A percentile compares a stretch with the other conserved stretches of the same genome.
phyloP scores from a whole-genome alignment of 23 tunicate species.

The Clavelina lepadiformis region DNA sequence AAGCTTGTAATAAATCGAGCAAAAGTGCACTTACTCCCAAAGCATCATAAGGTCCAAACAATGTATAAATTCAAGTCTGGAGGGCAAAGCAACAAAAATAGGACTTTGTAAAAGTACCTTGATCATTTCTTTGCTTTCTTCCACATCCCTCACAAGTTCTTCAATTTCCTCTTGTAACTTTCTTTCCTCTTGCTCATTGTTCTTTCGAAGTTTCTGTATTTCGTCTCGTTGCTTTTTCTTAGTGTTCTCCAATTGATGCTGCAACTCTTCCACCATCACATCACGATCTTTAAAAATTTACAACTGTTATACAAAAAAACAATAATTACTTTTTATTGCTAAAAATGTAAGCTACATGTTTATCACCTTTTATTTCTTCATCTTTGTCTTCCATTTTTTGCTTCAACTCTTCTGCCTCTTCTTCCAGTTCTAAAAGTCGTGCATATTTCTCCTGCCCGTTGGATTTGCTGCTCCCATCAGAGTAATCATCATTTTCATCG shows the following conservation, averaged over 20 bases:
- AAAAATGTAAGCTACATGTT: neutral
- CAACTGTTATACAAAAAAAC: neutral
- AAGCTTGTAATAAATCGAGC: neutral
- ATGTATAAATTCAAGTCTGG: neutral
- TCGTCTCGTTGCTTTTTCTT: constrained; percentile 41
- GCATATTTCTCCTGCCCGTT: constrained; percentile 28
- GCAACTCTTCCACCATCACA: constrained; percentile 63
- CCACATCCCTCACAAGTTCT: constrained; percentile 36
- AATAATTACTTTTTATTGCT: neutral
- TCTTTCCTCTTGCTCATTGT: constrained; percentile 13
- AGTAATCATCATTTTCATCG: constrained; percentile 2
- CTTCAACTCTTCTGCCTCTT: constrained; percentile 62
- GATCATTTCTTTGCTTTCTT: constrained; percentile 40
- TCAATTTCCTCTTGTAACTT: constrained; percentile 35
- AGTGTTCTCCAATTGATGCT: constrained; percentile 38
- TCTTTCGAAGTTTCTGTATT: constrained; percentile 29
- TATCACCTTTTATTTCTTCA: constrained; percentile 43
- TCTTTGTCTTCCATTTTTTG: constrained; percentile 38
- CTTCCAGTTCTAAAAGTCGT: constrained; percentile 58
- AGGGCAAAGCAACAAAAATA: neutral
- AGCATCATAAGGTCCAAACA: neutral
- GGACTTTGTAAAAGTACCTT: constrained; percentile 15
- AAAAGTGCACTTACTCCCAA: neutral
- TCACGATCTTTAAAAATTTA: constrained; percentile 44
- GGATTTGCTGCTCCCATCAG: constrained; percentile 10